A percentile compares a stretch with the other conserved stretches of the same genome.
Evolutionary conservation across 2,888 invertebrate species (phyloP).

Genomic region (Podotricha telesiphe): DNA sequence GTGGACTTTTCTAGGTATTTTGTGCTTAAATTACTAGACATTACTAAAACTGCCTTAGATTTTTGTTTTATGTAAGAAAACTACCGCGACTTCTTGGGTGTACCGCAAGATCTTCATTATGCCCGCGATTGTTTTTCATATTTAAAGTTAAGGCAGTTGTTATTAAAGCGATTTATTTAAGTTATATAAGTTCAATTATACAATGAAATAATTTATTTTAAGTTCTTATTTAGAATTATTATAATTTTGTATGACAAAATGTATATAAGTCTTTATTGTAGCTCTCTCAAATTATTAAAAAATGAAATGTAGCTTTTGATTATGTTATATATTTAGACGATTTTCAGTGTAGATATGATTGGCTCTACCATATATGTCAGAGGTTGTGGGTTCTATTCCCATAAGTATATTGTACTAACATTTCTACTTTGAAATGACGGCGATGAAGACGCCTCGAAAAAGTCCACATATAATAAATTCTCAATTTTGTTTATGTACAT

Average conservation of each 20-base stretch:
- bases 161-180: conserved; percentile 15
- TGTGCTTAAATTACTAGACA: conserved; percentile 22
- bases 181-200: conserved; percentile 28
- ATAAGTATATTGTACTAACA: neutral
- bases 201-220: conserved; percentile 28
- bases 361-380: neutral
- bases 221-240: conserved; percentile 24
- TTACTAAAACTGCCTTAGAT: conserved; percentile 28
- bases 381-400: conserved; percentile 2
- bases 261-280: conserved; percentile 21
- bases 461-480: conserved; percentile 41
- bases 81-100: too few species aligned
- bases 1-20: conserved; percentile 58
- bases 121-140: neutral
- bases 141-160: conserved; percentile 12
- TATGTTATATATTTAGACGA: conserved; percentile 7
- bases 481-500: conserved; percentile 42
- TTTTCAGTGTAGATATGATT: neutral
- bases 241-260: conserved; percentile 24
- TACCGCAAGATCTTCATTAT: neutral
- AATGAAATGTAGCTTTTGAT: conserved; percentile 9
- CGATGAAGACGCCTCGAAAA: conserved; percentile 33
- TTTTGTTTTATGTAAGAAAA: conserved; percentile 5
- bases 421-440: neutral
- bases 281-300: conserved; percentile 4